These are phyloP conservation scores for Eclectus roratus DNA, from an alignment of 2,113 vertebrate species.

Conservation along the genomic window DNA sequence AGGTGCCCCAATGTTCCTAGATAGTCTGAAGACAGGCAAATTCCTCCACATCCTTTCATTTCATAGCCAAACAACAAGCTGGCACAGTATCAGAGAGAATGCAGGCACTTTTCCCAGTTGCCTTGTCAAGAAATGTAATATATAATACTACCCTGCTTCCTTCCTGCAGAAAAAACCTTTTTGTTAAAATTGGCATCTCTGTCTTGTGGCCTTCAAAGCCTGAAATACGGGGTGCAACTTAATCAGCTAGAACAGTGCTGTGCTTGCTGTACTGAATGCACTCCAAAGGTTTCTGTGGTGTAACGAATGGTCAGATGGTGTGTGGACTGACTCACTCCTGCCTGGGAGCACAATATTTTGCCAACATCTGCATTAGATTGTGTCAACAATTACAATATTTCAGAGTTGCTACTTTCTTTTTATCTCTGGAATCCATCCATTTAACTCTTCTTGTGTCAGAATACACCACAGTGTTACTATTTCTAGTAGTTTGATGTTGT, in stretches of 20 bases:
- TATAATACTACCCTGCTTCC: slow-evolving; percentile 32
- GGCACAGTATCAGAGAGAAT: neutral
- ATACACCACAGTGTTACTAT: neutral
- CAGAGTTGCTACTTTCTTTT: neutral
- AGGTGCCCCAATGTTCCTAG: neutral
- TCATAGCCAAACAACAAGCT: neutral
- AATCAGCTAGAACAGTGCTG: slow-evolving; percentile 62
- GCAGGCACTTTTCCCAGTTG: slow-evolving; percentile 20
- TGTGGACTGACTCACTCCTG: slow-evolving; percentile 35
- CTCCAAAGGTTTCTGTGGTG: slow-evolving; percentile 8
- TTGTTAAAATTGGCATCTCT: slow-evolving; percentile 52
- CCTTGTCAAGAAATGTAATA: slow-evolving; percentile 44
- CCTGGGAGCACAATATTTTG: neutral
- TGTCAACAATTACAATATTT: slow-evolving; percentile 19
- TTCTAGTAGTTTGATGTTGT: neutral
- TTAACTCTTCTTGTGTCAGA: neutral
- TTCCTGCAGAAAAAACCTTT: slow-evolving; percentile 28
- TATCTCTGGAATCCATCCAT: neutral
- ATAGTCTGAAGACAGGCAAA: neutral
- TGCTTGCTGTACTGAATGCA: slow-evolving; percentile 25
- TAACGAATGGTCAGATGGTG: slow-evolving; percentile 11
- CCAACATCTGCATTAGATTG: slow-evolving; percentile 47
- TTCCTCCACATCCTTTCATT: neutral
- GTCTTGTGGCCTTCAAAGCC: slow-evolving; percentile 10
- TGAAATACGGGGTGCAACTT: slow-evolving; percentile 55